A percentile compares a stretch with the other conserved stretches of the same genome.
phyloP scores from a whole-genome alignment of 2,888 invertebrate species.

The Scrobipalpa atriplicella region DNA sequence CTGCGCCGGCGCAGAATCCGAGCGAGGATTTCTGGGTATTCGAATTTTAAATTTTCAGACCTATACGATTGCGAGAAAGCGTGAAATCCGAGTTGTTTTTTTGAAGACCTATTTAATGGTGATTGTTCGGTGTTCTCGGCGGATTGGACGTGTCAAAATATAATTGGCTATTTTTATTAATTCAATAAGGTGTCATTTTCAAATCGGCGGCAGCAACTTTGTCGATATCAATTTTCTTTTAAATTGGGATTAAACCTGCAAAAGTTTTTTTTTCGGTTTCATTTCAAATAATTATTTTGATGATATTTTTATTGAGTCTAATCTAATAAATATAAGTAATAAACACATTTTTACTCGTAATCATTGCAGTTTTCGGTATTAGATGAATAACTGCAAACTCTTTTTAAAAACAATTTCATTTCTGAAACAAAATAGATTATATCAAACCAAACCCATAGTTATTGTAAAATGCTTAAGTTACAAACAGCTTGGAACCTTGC shows the following conservation, averaged over 20 bases:
- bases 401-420: too few species aligned
- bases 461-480: background rate
- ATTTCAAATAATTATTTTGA: too few species aligned
- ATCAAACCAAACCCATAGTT: too few species aligned
- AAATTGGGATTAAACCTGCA: too few species aligned
- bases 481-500: background rate
- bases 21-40: conserved; percentile 67
- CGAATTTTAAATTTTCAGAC: conserved; percentile 80
- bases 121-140: conserved; percentile 22
- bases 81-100: conserved; percentile 50
- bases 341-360: too few species aligned
- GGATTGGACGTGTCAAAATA: conserved; percentile 17
- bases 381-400: too few species aligned
- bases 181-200: background rate
- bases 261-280: too few species aligned
- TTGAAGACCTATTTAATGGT: conserved; percentile 26
- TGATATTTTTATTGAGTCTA: too few species aligned
- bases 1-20: conserved; percentile 49
- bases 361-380: too few species aligned
- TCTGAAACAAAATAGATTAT: too few species aligned
- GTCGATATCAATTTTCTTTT: too few species aligned
- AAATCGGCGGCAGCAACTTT: background rate
- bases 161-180: conserved; percentile 15
- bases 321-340: too few species aligned
- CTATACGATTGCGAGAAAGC: conserved; percentile 64